phyloP scores from a whole-genome alignment of 2,113 vertebrate genomes.

The Anarrhichthys ocellatus region DNA sequence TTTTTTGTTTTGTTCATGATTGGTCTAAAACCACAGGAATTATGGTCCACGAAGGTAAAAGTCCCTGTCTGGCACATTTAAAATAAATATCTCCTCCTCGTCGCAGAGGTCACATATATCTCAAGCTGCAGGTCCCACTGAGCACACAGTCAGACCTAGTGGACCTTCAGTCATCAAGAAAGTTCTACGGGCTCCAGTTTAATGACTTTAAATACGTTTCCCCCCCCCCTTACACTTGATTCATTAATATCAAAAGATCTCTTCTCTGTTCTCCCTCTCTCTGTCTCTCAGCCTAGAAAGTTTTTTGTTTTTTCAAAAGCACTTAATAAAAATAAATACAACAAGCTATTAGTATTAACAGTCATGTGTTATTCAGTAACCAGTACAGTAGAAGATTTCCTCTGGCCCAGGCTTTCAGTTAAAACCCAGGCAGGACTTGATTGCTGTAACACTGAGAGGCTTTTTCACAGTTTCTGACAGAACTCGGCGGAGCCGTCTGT shows the following conservation, averaged over 20 bases:
- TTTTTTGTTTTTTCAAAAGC: constrained; percentile 85
- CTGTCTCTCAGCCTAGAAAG: constrained; percentile 83
- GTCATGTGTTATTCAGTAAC: constrained; percentile 95
- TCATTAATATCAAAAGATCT: constrained; percentile 92
- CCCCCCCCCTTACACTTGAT: constrained; percentile 83
- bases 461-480: constrained; percentile 94
- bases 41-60: constrained; percentile 80
- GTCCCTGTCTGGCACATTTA: constrained; percentile 87
- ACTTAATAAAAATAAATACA: constrained; percentile 99
- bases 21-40: constrained; percentile 76
- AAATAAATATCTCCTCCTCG: constrained; percentile 91
- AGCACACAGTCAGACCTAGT: constrained; percentile 79
- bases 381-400: constrained; percentile 91
- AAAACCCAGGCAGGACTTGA: constrained; percentile 85
- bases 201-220: constrained; percentile 94
- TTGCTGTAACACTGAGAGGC: constrained; percentile 96
- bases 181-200: constrained; percentile 98
- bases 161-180: constrained; percentile 90
- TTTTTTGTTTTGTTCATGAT: constrained; percentile 35
- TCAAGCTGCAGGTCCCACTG: constrained; percentile 89
- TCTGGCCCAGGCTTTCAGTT: constrained; percentile 77
- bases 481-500: constrained; percentile 80
- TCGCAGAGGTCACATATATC: constrained; percentile 74
- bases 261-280: constrained; percentile 66
- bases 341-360: constrained; percentile 96